Conservation (phyloP, 1,140 invertebrate genomes). For the Calliphora vicina region DNA sequence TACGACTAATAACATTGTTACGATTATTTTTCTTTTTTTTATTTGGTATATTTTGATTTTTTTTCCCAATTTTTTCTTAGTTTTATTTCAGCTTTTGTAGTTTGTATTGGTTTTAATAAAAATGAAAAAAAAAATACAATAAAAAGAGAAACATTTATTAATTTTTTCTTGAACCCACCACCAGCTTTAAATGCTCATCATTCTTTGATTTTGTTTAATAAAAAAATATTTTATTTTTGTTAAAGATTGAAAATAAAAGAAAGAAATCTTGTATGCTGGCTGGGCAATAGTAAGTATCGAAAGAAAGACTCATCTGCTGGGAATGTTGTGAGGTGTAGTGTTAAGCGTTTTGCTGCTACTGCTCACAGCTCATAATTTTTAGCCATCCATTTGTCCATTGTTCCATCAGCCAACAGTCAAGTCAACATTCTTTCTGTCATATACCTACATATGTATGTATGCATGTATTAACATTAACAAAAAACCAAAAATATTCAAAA, state of each 20-base stretch:
- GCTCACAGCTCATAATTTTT: conserved; percentile 32
- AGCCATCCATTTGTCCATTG: conserved; percentile 32
- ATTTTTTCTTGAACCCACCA: neutral
- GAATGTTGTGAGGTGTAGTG: neutral
- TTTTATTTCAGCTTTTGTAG: conserved; percentile 37
- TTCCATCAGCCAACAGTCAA: neutral
- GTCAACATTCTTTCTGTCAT: neutral
- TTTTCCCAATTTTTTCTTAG: conserved; percentile 30
- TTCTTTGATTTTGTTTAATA: conserved; percentile 8
- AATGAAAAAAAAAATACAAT: neutral
- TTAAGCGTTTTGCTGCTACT: conserved; percentile 30
- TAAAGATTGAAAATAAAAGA: neutral
- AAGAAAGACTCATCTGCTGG: neutral
- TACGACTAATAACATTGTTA: conserved; percentile 61
- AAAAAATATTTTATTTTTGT: neutral
- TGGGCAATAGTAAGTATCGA: neutral
- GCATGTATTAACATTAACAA: neutral
- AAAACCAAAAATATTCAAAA: neutral
- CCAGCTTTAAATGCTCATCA: neutral
- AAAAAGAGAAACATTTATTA: neutral
- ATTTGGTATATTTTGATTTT: conserved; percentile 20
- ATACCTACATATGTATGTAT: neutral
- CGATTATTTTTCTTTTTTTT: conserved; percentile 55
- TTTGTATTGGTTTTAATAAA: conserved; percentile 11
- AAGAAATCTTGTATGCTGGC: too few species aligned